phyloP scores from a whole-genome alignment of 2,888 invertebrate species.

The Phyto melanocephala region DNA sequence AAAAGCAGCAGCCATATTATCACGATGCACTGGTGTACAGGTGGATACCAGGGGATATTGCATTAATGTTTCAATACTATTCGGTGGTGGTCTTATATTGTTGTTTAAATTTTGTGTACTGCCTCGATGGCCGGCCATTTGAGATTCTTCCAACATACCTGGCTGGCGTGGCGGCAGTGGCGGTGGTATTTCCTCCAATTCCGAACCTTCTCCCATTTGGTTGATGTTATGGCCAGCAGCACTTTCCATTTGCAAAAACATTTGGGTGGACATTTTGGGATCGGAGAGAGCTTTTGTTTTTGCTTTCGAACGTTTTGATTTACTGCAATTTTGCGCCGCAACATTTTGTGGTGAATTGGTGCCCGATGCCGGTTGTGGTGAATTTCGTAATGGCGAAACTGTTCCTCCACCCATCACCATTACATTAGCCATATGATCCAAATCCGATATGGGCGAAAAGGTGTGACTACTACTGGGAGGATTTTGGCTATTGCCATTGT shows the following conservation, averaged over 20 bases:
- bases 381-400: constrained; percentile 62
- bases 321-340: constrained; percentile 37
- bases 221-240: constrained; percentile 44
- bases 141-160: constrained; percentile 77
- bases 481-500: constrained; percentile 59
- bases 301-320: constrained; percentile 73
- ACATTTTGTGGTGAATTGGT: constrained; percentile 50
- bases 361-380: constrained; percentile 47
- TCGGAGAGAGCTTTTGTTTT: constrained; percentile 79
- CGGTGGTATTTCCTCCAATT: constrained; percentile 78
- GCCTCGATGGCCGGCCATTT: constrained; percentile 66
- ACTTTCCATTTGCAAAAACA: constrained; percentile 78
- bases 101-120: constrained; percentile 73
- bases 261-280: constrained; percentile 79
- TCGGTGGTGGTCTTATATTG: constrained; percentile 73
- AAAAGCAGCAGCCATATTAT: constrained; percentile 78
- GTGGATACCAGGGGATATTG: constrained; percentile 79
- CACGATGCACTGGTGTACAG: constrained; percentile 77
- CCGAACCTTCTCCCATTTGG: constrained; percentile 57
- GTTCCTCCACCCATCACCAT: constrained; percentile 27
- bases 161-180: constrained; percentile 83
- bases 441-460: constrained; percentile 76
- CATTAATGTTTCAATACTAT: constrained; percentile 77
- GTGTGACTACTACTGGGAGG: constrained; percentile 64
- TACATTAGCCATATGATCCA: constrained; percentile 71